A percentile compares a stretch with the other conserved stretches of the same genome.
Conservation (phyloP, 35 echinoderm and acorn worm genomes). For the Heliocidaris tuberculata region DNA sequence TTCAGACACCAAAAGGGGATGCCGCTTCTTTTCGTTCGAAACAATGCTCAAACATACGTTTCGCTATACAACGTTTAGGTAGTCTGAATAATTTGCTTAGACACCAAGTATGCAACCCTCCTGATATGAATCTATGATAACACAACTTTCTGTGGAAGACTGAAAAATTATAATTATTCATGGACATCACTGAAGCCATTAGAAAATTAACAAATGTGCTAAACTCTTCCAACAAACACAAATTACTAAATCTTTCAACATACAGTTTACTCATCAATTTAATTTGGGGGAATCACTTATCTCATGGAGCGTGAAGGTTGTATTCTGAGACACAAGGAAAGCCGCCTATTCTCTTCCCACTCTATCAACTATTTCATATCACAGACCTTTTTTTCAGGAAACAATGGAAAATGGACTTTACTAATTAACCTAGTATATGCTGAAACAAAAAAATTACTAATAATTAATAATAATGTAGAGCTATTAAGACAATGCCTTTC, state of each 20-base stretch:
- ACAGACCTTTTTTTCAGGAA: background rate
- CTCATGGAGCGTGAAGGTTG: background rate
- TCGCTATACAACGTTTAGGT: too few relatives aligned
- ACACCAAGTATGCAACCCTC: background rate
- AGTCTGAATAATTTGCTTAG: background rate
- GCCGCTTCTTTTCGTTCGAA: too few relatives aligned
- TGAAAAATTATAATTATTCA: background rate
- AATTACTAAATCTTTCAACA: background rate
- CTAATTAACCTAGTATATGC: background rate
- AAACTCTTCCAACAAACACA: background rate
- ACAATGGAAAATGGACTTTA: background rate
- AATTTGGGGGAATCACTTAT: background rate
- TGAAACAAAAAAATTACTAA: too few relatives aligned
- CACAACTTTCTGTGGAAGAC: background rate
- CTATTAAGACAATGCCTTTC: background rate
- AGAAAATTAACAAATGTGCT: background rate
- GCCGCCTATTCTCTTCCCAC: background rate
- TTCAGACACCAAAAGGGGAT: too few relatives aligned
- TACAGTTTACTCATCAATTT: background rate
- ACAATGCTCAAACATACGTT: too few relatives aligned
- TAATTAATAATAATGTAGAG: too few relatives aligned
- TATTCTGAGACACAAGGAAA: background rate
- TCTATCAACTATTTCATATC: background rate
- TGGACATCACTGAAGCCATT: background rate
- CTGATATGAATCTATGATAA: background rate